Evolutionary conservation across 2,888 invertebrate species (phyloP), one percentile per base, ranked within the genome.

Genomic region (Drosophila paramelanica): DNA sequence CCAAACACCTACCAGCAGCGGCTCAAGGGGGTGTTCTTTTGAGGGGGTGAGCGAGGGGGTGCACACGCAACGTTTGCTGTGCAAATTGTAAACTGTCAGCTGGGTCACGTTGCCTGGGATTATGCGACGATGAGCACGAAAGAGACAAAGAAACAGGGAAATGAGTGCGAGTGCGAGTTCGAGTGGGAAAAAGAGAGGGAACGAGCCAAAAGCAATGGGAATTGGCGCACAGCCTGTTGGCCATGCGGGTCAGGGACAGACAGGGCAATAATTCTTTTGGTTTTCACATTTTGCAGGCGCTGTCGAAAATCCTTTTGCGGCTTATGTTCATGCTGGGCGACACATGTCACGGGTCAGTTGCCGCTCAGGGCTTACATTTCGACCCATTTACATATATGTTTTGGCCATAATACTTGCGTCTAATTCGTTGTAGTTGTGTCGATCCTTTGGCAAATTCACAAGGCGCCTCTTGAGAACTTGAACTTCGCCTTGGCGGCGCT

Each of bases 301-400:
- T 85, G 86, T 77, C 83, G 83, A 84, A 84, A 88, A 88, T 88
- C 88, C 88, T 85, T 88, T 84, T 85, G 83, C 86, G 88, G 84
- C 87, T 84, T 84, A 88, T 79, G 76, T 71, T 79, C 69, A 67
- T 60, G 60, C 52, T 14, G 62, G 75, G 69, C 71, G 74, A 88
- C 85, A 88, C 88, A 88, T 84, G 84, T 85, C 75, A 81, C 77
- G 85, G 88, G 82, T 84, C 85, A 88, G 73, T 79, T 72, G 71
- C 64, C 70, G 65, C 61, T 46, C 45, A 14, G 10, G 65, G 68
- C 78, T 71, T 65, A 73, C 67, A 69, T 10, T 36, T 31, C 20
- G 53, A 42, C 53, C 53, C 43, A 58, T 50, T 53, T 66, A 50
- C 49, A 42, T 31, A 31, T 31, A 8, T 10, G 31, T 10, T 31